Evolutionary conservation across 2,113 vertebrate genomes (phyloP), one percentile per base, ranked within the genome.

Genomic region (Manacus vitellinus): DNA sequence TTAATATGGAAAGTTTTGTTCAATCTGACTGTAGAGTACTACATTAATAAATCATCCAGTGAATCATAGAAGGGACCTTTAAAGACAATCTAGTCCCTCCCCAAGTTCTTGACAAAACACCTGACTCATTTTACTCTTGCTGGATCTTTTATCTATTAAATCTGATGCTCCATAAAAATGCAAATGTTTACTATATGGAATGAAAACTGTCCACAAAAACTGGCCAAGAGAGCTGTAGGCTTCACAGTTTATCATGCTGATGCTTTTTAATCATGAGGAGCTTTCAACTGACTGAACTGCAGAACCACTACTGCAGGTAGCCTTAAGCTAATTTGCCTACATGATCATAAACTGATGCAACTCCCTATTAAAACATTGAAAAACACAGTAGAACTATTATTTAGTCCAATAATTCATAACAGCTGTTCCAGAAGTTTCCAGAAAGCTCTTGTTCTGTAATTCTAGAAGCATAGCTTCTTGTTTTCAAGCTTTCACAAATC

Each of bases 311-410:
- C 28, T 59, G 35, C 21, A 74, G 72, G 23, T 33, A 58, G 37
- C 72, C 77, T 37, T 62, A 49, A 70, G 28, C 37, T 55, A 5
- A 83, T 21, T 39, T 92, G 68, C 68, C 54, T 68, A 12, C 23
- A 4, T 37, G 55, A 39, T 52, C 55, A 80, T 35, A 73, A 83
- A 49, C 58, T 31, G 86, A 66, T 11, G 19, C 35, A 83, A 31
- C 18, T 68, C 49, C 16, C 65, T 51, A 58, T 6, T 63, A 63
- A 37, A 85, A 51, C 1, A 6, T 0, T 1, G 16, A 28, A 46
- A 20, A 7, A 30, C 19, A 68, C 31, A 28, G 18, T 33, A 70
- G 24, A 55, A 63, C 30, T 63, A 21, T 63, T 43, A 24, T 28
- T 55, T 46, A 44, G 13, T 7, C 35, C 75, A 33, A 7, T 39